Percentiles rank a stretch among this genome's conserved stretches.
Evolutionary conservation across 2,888 invertebrate species (phyloP).

Genomic region (Temnothorax unifasciatus): DNA sequence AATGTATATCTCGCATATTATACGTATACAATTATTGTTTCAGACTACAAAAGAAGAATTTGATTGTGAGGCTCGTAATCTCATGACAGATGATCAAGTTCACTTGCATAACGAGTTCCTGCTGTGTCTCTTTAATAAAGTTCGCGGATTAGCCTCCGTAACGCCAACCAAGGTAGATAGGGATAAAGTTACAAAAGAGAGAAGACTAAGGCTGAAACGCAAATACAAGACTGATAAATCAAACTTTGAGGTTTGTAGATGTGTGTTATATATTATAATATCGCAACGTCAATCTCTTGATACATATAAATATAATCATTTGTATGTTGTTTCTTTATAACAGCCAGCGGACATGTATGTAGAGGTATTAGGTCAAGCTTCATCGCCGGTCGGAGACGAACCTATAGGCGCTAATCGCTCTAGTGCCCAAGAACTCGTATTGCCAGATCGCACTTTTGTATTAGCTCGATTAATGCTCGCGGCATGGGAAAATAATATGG

Average conservation of each 20-base stretch:
- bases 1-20: constrained; percentile 3
- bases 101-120: constrained; percentile 95
- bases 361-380: constrained; percentile 82
- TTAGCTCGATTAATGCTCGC: constrained; percentile 94
- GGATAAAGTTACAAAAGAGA: constrained; percentile 84
- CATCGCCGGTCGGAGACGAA: constrained; percentile 85
- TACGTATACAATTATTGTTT: constrained; percentile 78
- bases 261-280: not conserved
- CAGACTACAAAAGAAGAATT: constrained; percentile 94
- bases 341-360: constrained; percentile 86
- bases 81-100: constrained; percentile 91
- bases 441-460: constrained; percentile 94
- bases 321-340: constrained; percentile 22
- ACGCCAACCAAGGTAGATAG: constrained; percentile 87
- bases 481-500: constrained; percentile 96
- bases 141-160: constrained; percentile 86
- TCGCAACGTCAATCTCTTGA: not conserved
- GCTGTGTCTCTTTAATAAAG: constrained; percentile 92
- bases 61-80: constrained; percentile 92
- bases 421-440: constrained; percentile 91
- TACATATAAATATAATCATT: not conserved
- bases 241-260: constrained; percentile 86
- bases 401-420: constrained; percentile 87
- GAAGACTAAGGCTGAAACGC: constrained; percentile 84
- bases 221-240: constrained; percentile 85